These are phyloP conservation scores for Euproctis similis DNA, from an alignment of 2,888 invertebrate species.

Conservation along the genomic window DNA sequence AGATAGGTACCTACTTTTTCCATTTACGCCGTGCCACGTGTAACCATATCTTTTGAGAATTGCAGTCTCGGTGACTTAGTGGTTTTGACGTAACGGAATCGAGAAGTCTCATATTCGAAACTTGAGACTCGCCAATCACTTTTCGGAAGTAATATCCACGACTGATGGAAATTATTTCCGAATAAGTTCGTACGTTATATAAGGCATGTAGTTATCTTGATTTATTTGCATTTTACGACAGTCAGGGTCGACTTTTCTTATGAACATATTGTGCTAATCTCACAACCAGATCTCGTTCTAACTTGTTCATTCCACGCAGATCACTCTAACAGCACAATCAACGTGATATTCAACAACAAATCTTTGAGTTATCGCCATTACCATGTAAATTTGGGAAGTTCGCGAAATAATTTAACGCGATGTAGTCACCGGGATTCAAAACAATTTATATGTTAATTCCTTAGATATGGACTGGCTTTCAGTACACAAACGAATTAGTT, in stretches of 20 bases:
- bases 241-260: constrained; percentile 20
- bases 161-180: too few species aligned
- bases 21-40: too few species aligned
- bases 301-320: constrained; percentile 53
- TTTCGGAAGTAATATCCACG: too few species aligned
- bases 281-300: constrained; percentile 41
- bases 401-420: constrained; percentile 72
- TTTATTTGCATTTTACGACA: constrained; percentile 21
- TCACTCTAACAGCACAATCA: constrained; percentile 65
- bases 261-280: constrained; percentile 39
- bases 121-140: too few species aligned
- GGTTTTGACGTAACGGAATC: too few species aligned
- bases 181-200: constrained; percentile 24
- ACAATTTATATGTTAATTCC: constrained; percentile 74
- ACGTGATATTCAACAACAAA: constrained; percentile 68
- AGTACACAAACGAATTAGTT: constrained; percentile 28
- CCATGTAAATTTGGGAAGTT: constrained; percentile 74
- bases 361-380: constrained; percentile 75
- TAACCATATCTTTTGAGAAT: too few species aligned
- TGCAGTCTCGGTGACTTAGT: too few species aligned
- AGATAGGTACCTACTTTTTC: too few species aligned
- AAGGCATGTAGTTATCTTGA: constrained; percentile 22
- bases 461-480: constrained; percentile 56
- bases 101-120: too few species aligned
- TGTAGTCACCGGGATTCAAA: constrained; percentile 69